These are phyloP conservation scores for Riparia riparia DNA, from an alignment of 2,113 vertebrate genomes.

Conservation along the genomic window DNA sequence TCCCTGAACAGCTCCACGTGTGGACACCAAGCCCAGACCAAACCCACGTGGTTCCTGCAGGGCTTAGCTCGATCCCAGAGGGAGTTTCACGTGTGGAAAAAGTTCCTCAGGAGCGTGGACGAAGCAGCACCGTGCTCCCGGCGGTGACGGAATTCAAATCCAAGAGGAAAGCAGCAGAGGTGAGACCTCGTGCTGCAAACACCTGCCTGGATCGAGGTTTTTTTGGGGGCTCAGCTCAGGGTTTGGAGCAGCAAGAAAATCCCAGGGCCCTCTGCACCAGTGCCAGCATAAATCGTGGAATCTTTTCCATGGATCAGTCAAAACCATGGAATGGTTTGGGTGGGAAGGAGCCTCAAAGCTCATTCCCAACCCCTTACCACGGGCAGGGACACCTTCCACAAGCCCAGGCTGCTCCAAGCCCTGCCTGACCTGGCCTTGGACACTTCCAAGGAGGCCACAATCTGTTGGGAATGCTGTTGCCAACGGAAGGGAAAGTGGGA, in stretches of 20 bases:
- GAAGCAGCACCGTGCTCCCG: not conserved
- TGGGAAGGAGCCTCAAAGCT: not conserved
- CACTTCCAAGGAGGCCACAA: not conserved
- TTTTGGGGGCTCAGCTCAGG: not conserved
- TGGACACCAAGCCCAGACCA: not conserved
- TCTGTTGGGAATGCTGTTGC: not conserved
- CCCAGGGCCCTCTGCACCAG: not conserved
- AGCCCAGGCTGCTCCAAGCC: not conserved
- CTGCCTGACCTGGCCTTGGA: not conserved
- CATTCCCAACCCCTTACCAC: not conserved
- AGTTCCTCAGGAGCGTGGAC: not conserved
- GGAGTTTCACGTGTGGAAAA: not conserved
- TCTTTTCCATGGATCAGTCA: too few species aligned
- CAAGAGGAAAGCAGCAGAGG: not conserved
- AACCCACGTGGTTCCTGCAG: not conserved
- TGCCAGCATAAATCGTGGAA: not conserved
- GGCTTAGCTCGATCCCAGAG: not conserved
- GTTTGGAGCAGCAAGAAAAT: not conserved
- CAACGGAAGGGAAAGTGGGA: not conserved
- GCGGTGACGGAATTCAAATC: not conserved
- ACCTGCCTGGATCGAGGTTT: rapidly evolving
- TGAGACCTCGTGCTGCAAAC: not conserved
- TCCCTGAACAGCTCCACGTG: not conserved
- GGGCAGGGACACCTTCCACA: not conserved
- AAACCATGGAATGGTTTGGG: not conserved